These are phyloP conservation scores for Megaptera novaeangliae DNA, from an alignment of 2,113 vertebrate species.

Conservation along the genomic window DNA sequence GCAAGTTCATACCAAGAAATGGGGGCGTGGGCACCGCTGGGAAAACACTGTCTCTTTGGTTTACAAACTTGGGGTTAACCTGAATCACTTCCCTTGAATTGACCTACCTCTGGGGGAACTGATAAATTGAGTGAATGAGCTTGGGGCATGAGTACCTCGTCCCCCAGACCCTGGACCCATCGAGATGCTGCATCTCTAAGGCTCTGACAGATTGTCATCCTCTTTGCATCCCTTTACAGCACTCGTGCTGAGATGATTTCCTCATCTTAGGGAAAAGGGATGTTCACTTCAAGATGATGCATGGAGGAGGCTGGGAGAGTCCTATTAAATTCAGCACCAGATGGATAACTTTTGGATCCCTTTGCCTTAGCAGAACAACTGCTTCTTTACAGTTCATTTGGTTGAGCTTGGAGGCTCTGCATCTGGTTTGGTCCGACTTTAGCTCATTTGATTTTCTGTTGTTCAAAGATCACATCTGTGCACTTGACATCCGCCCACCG, in stretches of 20 bases:
- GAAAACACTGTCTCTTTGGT: not conserved
- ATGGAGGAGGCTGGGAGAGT: not conserved
- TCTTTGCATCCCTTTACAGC: not conserved
- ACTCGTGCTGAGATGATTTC: not conserved
- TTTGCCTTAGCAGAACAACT: not conserved
- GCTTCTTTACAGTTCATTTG: not conserved
- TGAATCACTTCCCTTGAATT: not conserved
- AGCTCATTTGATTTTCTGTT: constrained; percentile 34
- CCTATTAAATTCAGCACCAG: not conserved
- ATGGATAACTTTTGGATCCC: not conserved
- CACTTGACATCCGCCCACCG: not conserved
- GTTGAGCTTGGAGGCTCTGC: not conserved
- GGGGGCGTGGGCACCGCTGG: not conserved
- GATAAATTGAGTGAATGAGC: not conserved
- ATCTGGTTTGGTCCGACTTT: constrained; percentile 32
- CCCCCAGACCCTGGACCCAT: not conserved
- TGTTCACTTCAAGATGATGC: constrained; percentile 6
- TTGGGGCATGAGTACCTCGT: not conserved
- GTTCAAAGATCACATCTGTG: constrained; percentile 44
- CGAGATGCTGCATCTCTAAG: not conserved
- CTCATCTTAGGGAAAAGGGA: not conserved
- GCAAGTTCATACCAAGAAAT: not conserved
- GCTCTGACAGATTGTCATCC: not conserved
- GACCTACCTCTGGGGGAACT: not conserved
- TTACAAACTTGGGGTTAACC: not conserved